Evolutionary conservation across 2,888 invertebrate species (phyloP).

Genomic region (Gymnocheta viridis): DNA sequence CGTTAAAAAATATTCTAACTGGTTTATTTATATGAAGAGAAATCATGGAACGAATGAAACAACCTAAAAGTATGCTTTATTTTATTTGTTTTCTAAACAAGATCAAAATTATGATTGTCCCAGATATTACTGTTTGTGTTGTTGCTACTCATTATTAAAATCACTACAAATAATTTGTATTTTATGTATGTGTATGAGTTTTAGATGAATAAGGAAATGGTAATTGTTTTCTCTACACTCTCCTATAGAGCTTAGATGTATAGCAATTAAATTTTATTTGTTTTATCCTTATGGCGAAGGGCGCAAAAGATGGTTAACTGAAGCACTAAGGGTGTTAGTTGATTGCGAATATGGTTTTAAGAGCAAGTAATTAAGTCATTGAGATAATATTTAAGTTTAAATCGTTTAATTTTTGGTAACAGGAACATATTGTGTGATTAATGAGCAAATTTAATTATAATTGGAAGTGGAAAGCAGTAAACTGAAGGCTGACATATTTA

Average conservation of each 20-base stretch:
- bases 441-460: neutral
- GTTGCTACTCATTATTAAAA: conserved; percentile 28
- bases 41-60: neutral
- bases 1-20: conserved; percentile 32
- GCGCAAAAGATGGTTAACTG: neutral
- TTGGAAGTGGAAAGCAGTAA: neutral
- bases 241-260: conserved; percentile 27
- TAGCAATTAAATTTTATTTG: conserved; percentile 61
- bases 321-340: neutral
- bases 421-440: conserved; percentile 8
- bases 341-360: neutral
- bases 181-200: conserved; percentile 31
- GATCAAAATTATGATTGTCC: conserved; percentile 11
- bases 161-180: conserved; percentile 27
- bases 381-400: conserved; percentile 36
- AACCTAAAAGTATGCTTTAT: conserved; percentile 1
- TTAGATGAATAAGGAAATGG: conserved; percentile 45
- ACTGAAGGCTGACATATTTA: neutral
- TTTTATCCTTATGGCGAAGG: conserved; percentile 36
- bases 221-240: conserved; percentile 48
- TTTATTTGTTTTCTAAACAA: neutral
- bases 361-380: conserved; percentile 58
- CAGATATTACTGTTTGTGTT: neutral
- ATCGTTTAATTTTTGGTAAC: conserved; percentile 5
- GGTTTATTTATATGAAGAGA: neutral